Conservation (phyloP, 2,888 invertebrate genomes). For the Ophion obscuratus region DNA sequence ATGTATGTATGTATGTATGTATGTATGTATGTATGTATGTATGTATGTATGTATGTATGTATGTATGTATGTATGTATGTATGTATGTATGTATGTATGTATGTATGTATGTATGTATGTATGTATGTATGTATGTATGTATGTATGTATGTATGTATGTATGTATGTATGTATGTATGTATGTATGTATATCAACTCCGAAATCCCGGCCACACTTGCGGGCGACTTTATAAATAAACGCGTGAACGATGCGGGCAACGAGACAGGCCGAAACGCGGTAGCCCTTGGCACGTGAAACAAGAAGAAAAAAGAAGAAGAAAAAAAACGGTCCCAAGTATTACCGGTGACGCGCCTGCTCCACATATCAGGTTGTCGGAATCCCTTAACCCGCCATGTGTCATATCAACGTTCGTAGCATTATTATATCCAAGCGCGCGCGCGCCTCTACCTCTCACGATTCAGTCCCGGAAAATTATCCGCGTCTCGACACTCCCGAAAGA, state of each 20-base stretch:
- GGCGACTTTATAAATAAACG: constrained; percentile 57
- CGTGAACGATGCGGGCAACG: constrained; percentile 56
- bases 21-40: too few species aligned
- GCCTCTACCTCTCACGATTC: constrained; percentile 23
- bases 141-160: not conserved
- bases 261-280: constrained; percentile 77
- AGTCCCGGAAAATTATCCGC: not conserved
- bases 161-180: not conserved
- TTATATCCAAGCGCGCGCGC: constrained; percentile 62
- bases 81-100: too few species aligned
- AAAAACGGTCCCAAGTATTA: constrained; percentile 80
- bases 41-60: not conserved
- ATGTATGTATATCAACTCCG: too few species aligned
- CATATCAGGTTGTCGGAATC: constrained; percentile 83
- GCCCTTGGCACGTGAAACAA: constrained; percentile 74
- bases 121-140: too few species aligned
- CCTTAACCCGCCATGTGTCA: constrained; percentile 78
- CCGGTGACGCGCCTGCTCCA: constrained; percentile 80
- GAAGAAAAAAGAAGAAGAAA: constrained; percentile 18
- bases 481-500: not conserved
- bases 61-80: not conserved
- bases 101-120: not conserved
- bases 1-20: not conserved
- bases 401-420: constrained; percentile 81
- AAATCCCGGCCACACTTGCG: constrained; percentile 23